Base-by-base conservation (phyloP, 2,888 invertebrate species). In the Stenichneumon culpator region DNA sequence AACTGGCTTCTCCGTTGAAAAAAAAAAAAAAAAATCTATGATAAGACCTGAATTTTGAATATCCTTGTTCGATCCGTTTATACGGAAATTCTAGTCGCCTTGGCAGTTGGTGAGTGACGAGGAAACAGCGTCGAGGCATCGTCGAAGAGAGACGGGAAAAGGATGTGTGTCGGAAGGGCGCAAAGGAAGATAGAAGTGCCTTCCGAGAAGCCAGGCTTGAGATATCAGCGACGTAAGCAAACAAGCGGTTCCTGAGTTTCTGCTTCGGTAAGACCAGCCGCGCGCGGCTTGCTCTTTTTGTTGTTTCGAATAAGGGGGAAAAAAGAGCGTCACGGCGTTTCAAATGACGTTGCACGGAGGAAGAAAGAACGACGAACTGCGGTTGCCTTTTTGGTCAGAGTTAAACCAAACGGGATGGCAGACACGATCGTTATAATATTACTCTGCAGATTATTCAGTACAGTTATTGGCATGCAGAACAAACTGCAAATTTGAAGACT, bases 141-240 rank as follows among this genome's bases (percentile, higher is more conserved):
- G 54, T 57, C 54, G 36, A 74, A 50, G 6, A 22, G 65, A 67
- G 32, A 19, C 70, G 60, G 22, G 57, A 69, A 44, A 44, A 70
- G 32, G 19, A 65, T 32, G 60, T 63, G 60, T 14, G 60, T 32
- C 60, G 60, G 60, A 52, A 73, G 65, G 57, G 63, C 25, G 50
- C n/a, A 36, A n/a, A 67, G 47, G 44, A 57, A n/a, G 22, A 69
- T 2, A 60, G 50, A 75, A 80, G 63, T 73, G 75, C 75, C 63
- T 88, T 84, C 86, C 80, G 83, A 87, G 86, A 90, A 89, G 84
- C 86, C 72, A 52, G 44, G 82, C 85, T 83, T 88, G 87, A 86
- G 89, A 84, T 84, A 86, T 82, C 86, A 80, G 60, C 77, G 79
- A 79, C 65, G 67, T 80, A 86, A 81, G 84, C 80, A 87, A 85